phyloP scores from a whole-genome alignment of 2,113 vertebrate species.

The Tragelaphus scriptus region DNA sequence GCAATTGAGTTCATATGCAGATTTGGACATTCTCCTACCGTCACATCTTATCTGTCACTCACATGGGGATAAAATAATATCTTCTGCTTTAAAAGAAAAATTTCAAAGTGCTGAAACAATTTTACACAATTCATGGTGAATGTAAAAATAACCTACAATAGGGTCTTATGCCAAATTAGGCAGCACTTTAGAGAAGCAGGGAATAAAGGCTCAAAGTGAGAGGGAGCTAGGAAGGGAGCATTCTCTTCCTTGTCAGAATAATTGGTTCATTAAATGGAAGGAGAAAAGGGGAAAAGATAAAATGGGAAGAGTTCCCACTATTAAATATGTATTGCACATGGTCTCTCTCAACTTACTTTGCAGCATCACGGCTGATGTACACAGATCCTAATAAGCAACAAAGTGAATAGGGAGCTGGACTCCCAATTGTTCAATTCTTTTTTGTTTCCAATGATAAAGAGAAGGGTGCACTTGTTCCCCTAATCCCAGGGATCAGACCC shows the following conservation, averaged over 20 bases:
- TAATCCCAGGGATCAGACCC: conserved; percentile 56
- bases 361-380: conserved; percentile 17
- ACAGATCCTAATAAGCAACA: conserved; percentile 58
- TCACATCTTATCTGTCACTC: conserved; percentile 50
- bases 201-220: conserved; percentile 71
- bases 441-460: not conserved
- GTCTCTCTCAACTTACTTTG: conserved; percentile 46
- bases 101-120: conserved; percentile 68
- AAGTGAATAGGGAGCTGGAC: conserved; percentile 31
- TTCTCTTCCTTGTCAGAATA: conserved; percentile 73
- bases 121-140: conserved; percentile 68
- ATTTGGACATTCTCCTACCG: conserved; percentile 35
- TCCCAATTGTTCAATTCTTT: conserved; percentile 53
- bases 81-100: conserved; percentile 56
- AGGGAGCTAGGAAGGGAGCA: conserved; percentile 54
- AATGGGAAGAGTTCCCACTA: conserved; percentile 62
- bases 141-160: conserved; percentile 75
- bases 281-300: conserved; percentile 62
- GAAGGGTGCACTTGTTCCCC: conserved; percentile 25
- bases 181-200: conserved; percentile 71
- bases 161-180: conserved; percentile 75
- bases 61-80: conserved; percentile 44
- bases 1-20: not conserved
- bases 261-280: conserved; percentile 76
- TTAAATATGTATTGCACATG: conserved; percentile 56